These are phyloP conservation scores for Portunus trituberculatus DNA, from an alignment of 1,140 invertebrate genomes.

Conservation along the genomic window DNA sequence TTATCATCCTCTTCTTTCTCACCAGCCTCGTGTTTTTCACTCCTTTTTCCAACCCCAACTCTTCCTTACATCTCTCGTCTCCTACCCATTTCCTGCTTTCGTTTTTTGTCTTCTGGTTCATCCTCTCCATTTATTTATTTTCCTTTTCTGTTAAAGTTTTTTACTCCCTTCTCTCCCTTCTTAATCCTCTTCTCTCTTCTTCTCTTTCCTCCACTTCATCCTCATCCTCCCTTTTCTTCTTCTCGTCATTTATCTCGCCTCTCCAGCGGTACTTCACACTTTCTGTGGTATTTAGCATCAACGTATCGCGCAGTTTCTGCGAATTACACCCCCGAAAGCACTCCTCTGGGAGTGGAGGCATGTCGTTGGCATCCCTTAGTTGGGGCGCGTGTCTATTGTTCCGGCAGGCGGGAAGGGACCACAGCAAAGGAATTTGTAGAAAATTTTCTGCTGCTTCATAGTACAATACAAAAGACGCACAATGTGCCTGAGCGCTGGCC, in stretches of 20 bases:
- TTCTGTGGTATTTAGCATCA: not conserved
- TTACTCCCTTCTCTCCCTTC: not conserved
- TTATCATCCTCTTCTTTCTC: not conserved
- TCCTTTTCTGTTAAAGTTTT: not conserved
- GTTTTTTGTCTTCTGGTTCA: not conserved
- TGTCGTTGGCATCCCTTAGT: not conserved
- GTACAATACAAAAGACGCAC: not conserved
- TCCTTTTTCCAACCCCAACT: not conserved
- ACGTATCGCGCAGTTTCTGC: not conserved
- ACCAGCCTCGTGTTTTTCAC: not conserved
- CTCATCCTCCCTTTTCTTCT: not conserved
- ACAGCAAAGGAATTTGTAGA: not conserved
- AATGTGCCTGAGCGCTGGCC: too few relatives aligned
- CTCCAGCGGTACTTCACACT: not conserved
- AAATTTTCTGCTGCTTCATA: not conserved
- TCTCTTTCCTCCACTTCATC: not conserved
- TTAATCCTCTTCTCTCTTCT: not conserved
- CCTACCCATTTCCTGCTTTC: not conserved
- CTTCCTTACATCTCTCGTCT: not conserved
- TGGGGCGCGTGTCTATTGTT: not conserved
- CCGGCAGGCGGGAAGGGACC: not conserved
- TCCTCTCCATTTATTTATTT: not conserved
- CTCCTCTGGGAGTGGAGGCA: not conserved
- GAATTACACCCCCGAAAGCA: constrained; percentile 1
- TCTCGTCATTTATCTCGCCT: not conserved